Base-by-base conservation (phyloP, 2,113 vertebrate species). In the Istiophorus platypterus region DNA sequence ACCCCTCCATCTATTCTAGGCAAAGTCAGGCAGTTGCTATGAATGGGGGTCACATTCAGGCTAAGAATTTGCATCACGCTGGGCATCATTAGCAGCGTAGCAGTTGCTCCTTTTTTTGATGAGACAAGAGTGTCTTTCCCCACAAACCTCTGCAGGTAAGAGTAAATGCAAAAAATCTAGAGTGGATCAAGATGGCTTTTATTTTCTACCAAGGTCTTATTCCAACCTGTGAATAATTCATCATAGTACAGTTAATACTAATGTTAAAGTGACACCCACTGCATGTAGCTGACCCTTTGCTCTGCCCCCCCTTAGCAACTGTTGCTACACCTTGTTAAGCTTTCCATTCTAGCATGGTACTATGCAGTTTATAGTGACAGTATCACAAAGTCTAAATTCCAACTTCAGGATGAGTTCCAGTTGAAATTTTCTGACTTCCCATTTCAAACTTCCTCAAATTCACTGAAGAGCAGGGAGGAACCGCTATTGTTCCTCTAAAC, bases 51-150 rank as follows among this genome's bases (percentile, higher is more conserved):
- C 31, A 34, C 31, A 34, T 34, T 34, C 31, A 34, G 31, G 31
- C 31, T 34, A 34, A 4, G 31, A 20, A 93, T 93, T 91, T 92
- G 85, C 84, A 88, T 91, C 80, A 91, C 67, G 82, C 59, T 85
- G 86, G 72, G 71, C 63, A 82, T 90, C 84, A 84, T 90, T 85
- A 87, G 80, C 79, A 74, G 76, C 80, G 31, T 81, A 75, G 62
- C 59, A n/a, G 62, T 59, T 84, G 67, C 37, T 69, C 27, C 12
- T 69, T 87, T 80, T 70, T 70, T 15, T 59, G 59, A 72, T 81
- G 66, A 82, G 45, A 65, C 29, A 78, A 72, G 64, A 59, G 10
- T 22, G 42, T 57, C 56, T 79, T 78, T 82, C 6, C 17, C 45
- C 59, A 77, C 20, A 70, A 80, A 68, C 42, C 63, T n/a, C 31